Conservation (phyloP, 2,113 vertebrate genomes). For the Mesitornis unicolor region DNA sequence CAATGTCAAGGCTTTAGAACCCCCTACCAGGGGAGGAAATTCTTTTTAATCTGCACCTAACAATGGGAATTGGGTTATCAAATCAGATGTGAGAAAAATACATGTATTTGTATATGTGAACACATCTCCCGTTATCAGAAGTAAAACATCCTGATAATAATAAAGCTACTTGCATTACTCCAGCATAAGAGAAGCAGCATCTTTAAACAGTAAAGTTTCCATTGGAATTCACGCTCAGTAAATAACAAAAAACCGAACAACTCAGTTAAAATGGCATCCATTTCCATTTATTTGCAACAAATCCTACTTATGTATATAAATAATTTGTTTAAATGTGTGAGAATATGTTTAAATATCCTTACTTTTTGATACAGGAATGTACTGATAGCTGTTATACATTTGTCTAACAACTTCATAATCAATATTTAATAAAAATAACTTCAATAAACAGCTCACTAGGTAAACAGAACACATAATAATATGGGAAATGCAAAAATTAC, state of each 20-base stretch:
- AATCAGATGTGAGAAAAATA: slow-evolving; percentile 25
- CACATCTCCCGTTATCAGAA: background rate
- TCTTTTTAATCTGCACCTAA: slow-evolving; percentile 65
- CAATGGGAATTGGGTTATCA: slow-evolving; percentile 56
- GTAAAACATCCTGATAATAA: background rate
- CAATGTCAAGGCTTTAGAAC: slow-evolving; percentile 88
- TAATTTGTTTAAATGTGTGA: background rate
- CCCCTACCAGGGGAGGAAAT: slow-evolving; percentile 64
- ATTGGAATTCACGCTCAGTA: background rate
- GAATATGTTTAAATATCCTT: background rate
- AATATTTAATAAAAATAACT: background rate
- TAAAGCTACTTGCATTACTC: background rate
- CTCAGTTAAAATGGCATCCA: background rate
- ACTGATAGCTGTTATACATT: background rate
- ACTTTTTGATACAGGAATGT: background rate
- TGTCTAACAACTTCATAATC: background rate
- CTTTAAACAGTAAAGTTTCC: background rate
- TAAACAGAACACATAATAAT: background rate
- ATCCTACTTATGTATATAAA: background rate
- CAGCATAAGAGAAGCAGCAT: background rate
- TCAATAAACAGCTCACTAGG: background rate
- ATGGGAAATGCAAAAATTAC: background rate
- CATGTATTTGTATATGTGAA: background rate
- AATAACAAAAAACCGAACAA: background rate
- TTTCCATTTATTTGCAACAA: background rate